Evolutionary conservation across 2,797 vertebrate species (phyloP).

Genomic region (Bryconaethiops microstoma): DNA sequence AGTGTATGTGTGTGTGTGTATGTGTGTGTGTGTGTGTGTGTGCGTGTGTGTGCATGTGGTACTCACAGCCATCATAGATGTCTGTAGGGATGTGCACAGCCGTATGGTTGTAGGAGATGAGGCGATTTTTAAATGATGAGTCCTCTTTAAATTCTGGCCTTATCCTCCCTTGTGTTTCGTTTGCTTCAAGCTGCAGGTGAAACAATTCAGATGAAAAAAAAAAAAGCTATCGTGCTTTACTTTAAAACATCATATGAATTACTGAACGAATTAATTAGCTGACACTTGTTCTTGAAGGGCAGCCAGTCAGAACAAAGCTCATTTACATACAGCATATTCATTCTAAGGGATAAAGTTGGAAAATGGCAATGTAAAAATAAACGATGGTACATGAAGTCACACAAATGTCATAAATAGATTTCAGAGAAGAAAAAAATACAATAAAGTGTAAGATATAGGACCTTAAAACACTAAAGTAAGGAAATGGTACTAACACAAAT

Average conservation of each 20-base stretch:
- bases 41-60: constrained; percentile 9
- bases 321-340: no score
- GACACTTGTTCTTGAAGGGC: no score
- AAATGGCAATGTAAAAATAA: no score
- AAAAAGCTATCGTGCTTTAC: not conserved
- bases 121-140: constrained; percentile 82
- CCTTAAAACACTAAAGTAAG: not conserved
- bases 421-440: not conserved
- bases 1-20: not conserved
- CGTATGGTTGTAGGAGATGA: constrained; percentile 92
- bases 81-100: constrained; percentile 98
- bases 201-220: not conserved
- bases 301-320: no score
- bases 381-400: no score
- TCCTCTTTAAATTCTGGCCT: constrained; percentile 91
- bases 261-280: not conserved
- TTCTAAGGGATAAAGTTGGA: no score
- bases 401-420: constrained; percentile 29
- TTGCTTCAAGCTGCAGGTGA: constrained; percentile 84
- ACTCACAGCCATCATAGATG: constrained; percentile 99
- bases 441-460: no score
- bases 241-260: not conserved
- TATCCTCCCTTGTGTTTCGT: constrained; percentile 89
- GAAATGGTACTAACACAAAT: not conserved
- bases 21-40: not conserved